Evolutionary conservation across 2,113 vertebrate species (phyloP).

Genomic region (Dissostichus mawsoni): DNA sequence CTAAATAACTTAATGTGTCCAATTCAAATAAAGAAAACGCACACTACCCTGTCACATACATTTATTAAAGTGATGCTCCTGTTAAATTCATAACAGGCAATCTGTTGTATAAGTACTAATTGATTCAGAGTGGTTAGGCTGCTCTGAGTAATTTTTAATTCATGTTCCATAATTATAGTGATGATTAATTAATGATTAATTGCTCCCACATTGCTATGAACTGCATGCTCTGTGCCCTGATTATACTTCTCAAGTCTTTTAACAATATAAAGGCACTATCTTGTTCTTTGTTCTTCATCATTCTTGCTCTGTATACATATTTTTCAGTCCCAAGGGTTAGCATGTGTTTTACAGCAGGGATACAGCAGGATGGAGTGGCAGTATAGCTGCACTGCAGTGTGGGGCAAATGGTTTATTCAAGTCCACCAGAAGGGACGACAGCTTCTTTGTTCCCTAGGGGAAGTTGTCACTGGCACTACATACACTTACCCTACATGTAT

Average conservation of each 20-base stretch:
- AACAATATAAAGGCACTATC: not conserved
- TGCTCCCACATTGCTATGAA: slow-evolving; percentile 19
- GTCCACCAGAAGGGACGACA: not conserved
- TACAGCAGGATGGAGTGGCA: not conserved
- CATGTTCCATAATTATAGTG: slow-evolving; percentile 17
- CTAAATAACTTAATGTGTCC: not conserved
- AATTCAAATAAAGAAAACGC: not conserved
- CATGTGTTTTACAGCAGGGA: not conserved
- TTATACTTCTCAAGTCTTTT: not conserved
- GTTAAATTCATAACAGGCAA: not conserved
- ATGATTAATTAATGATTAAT: slow-evolving; percentile 8
- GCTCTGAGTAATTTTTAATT: slow-evolving; percentile 23
- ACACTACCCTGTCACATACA: not conserved
- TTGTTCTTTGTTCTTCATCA: not conserved
- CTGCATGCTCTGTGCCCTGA: not conserved
- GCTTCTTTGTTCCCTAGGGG: not conserved
- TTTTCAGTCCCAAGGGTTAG: not conserved
- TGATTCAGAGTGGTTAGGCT: slow-evolving; percentile 1
- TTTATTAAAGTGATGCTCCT: not conserved
- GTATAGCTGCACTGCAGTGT: slow-evolving; percentile 2
- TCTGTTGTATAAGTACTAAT: slow-evolving; percentile 9
- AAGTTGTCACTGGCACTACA: not conserved
- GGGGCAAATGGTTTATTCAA: not conserved
- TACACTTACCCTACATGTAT: not conserved
- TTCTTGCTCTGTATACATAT: not conserved